These are phyloP conservation scores for Penaeus japonicus DNA, from an alignment of 1,140 invertebrate genomes.

Conservation along the genomic window DNA sequence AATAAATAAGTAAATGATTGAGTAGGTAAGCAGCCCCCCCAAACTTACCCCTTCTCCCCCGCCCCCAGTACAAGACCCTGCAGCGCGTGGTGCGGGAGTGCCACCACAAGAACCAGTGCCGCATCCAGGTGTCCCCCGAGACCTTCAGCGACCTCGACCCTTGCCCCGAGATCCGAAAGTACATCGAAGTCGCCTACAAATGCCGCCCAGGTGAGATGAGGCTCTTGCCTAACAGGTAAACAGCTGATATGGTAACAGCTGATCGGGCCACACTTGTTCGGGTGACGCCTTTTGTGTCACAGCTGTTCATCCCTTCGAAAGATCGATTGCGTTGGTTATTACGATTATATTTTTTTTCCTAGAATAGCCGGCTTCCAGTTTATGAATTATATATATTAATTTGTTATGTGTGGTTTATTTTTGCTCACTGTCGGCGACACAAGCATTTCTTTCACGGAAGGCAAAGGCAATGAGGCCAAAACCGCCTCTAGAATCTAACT, in stretches of 20 bases:
- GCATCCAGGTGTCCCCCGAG: constrained; percentile 81
- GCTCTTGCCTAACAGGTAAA: too few relatives aligned
- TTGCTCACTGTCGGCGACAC: too few relatives aligned
- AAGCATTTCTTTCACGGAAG: constrained; percentile 8
- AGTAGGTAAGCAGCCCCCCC: too few relatives aligned
- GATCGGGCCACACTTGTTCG: too few relatives aligned
- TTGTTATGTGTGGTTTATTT: not conserved
- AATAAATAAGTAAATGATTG: too few relatives aligned
- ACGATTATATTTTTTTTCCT: not conserved
- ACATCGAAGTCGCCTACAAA: constrained; percentile 91
- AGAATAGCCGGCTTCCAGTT: too few relatives aligned
- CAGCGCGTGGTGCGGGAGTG: constrained; percentile 92
- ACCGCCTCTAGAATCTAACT: not conserved
- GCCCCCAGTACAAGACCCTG: constrained; percentile 82
- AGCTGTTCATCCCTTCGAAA: not conserved
- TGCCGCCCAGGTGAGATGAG: constrained; percentile 89
- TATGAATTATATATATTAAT: not conserved
- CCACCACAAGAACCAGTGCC: constrained; percentile 88
- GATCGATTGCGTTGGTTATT: not conserved
- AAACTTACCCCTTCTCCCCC: too few relatives aligned
- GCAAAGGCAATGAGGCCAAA: not conserved
- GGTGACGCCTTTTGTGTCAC: not conserved
- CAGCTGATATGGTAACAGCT: too few relatives aligned
- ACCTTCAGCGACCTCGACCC: constrained; percentile 80
- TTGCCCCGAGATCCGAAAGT: constrained; percentile 85